Conservation (phyloP, 1,140 invertebrate species). For the Parasteatoda tepidariorum region DNA sequence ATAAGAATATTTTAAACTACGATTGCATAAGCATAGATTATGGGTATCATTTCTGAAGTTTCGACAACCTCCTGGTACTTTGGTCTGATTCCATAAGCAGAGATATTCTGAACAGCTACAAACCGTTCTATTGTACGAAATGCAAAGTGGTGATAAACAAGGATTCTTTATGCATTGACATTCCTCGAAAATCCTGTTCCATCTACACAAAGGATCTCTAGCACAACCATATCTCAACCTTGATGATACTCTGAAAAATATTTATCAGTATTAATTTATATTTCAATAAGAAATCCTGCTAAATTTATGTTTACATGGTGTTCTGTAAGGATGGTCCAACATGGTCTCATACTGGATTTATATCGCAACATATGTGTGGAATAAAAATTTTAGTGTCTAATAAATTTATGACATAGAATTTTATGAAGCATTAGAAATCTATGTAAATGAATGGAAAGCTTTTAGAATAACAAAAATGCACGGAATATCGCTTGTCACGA, state of each 20-base stretch:
- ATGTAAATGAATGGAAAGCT: too few species aligned
- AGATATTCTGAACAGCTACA: conserved; percentile 14
- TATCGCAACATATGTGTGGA: not conserved
- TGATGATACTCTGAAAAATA: not conserved
- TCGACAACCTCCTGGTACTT: not conserved
- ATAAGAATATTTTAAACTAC: conserved; percentile 5
- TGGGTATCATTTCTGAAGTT: not conserved
- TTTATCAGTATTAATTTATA: not conserved
- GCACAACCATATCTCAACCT: not conserved
- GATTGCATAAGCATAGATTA: not conserved
- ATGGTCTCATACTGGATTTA: too few species aligned
- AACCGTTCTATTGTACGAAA: not conserved
- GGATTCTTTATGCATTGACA: conserved; percentile 13
- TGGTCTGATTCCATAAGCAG: not conserved
- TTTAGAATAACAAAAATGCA: too few species aligned
- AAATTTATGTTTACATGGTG: not conserved
- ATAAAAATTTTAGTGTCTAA: not conserved
- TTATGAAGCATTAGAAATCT: too few species aligned
- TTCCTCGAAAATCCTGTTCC: not conserved
- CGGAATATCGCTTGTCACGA: too few species aligned
- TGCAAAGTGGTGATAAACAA: not conserved
- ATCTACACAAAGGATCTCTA: conserved; percentile 26
- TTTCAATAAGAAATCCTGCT: too few species aligned
- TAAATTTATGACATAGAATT: not conserved
- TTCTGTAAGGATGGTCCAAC: too few species aligned